Evolutionary conservation across 2,797 vertebrate genomes (phyloP).

Genomic region (Schizopygopsis pylzovi): DNA sequence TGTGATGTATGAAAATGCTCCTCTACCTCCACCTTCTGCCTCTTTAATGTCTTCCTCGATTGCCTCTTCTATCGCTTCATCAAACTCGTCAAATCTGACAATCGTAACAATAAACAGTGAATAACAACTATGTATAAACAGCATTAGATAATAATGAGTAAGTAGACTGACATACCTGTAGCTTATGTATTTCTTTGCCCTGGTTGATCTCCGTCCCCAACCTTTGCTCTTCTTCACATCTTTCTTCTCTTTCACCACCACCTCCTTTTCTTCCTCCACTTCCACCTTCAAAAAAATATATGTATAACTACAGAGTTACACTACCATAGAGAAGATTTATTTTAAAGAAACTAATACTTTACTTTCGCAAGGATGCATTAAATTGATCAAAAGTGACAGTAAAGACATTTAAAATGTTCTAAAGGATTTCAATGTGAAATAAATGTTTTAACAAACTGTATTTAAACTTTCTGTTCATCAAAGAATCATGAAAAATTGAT

Average conservation of each 20-base stretch:
- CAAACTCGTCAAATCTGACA: conserved; percentile 95
- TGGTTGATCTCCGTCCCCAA: conserved; percentile 92
- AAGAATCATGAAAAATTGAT: not conserved
- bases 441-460: not conserved
- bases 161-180: conserved; percentile 73
- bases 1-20: not conserved
- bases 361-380: not conserved
- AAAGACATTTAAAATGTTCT: not conserved
- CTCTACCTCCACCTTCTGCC: conserved; percentile 92
- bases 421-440: not conserved
- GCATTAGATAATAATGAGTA: not conserved
- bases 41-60: conserved; percentile 98
- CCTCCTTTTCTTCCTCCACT: conserved; percentile 65
- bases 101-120: not conserved
- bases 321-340: not conserved
- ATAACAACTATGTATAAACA: not conserved
- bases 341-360: not conserved
- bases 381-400: not conserved
- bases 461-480: not conserved
- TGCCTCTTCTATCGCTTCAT: conserved; percentile 98
- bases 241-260: conserved; percentile 84
- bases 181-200: conserved; percentile 93
- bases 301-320: not conserved
- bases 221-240: conserved; percentile 86
- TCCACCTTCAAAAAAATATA: conserved; percentile 71